Evolutionary conservation across 1,140 invertebrate genomes (phyloP), one percentile per base, ranked within the genome.

Genomic region (Trypoxylus dichotomus): DNA sequence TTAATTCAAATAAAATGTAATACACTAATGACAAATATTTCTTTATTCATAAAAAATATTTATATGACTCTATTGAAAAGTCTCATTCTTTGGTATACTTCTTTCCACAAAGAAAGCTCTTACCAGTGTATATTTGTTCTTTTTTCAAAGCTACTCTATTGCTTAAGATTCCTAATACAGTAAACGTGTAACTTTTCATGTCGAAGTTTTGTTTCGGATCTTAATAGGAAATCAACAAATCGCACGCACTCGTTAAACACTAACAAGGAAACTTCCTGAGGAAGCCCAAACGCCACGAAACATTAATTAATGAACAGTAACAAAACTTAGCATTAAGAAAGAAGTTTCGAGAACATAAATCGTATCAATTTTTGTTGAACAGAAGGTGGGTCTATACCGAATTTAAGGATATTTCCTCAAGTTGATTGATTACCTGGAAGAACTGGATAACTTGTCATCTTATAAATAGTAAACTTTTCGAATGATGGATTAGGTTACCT

Each of bases 241-340:
- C 3, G 60, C 60, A 25, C 60, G 27, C 60, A 29, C 60, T 27
- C 11, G 24, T 24, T 21, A 29, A 68, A 27, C 24, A 24, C 24
- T 68, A 68, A 68, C 24, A 68, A 68, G 27, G 60, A 68, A 68
- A 68, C 60, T 68, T 68, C 24, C 7, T 10, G 19, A 68, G 60
- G 27, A 29, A 68, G 15, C 60, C 27, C 60, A 29, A 68, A 25
- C 15, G 60, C 27, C 24, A 68, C 60, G 25, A 68, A 68, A 68
- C 60, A 68, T 68, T 68, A 68, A 68, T 68, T 68, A 68, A 68
- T 15, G 21, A 68, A 29, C 60, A 68, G 60, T 13, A 68, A 68
- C 60, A 68, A 68, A 68, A 25, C 24, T 19, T 15, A 68, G 15
- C 21, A 3, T 25, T 68, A 68, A 68, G 60, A 25, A 29, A 68